Percentiles rank a stretch among this genome's conserved stretches.
Conservation (phyloP, 2,888 invertebrate genomes). For the Amblyteles armatorius region DNA sequence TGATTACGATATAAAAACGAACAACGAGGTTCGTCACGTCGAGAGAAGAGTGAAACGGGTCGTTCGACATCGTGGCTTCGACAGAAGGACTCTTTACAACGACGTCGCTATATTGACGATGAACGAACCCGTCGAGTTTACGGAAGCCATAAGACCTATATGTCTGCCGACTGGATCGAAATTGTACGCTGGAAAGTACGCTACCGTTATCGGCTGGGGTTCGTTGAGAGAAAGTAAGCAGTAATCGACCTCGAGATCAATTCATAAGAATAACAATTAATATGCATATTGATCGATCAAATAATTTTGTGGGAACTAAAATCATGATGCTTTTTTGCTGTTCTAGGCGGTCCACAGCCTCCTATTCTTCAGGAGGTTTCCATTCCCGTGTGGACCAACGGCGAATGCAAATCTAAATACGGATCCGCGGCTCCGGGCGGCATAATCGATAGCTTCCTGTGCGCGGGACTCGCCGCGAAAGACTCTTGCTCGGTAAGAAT, state of each 20-base stretch:
- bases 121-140: slow-evolving; percentile 91
- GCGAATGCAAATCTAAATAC: slow-evolving; percentile 92
- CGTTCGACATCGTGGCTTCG: slow-evolving; percentile 94
- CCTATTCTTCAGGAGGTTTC: slow-evolving; percentile 92
- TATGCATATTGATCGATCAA: neutral
- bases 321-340: slow-evolving; percentile 26
- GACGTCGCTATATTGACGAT: slow-evolving; percentile 93
- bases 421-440: slow-evolving; percentile 95
- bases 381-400: slow-evolving; percentile 93
- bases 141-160: slow-evolving; percentile 90
- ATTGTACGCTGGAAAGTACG: slow-evolving; percentile 89
- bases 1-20: slow-evolving; percentile 93
- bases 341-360: slow-evolving; percentile 92
- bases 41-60: slow-evolving; percentile 93
- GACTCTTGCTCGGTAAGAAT: slow-evolving; percentile 95
- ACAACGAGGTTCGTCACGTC: slow-evolving; percentile 90
- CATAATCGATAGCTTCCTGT: slow-evolving; percentile 94
- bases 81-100: slow-evolving; percentile 93
- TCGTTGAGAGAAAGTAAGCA: slow-evolving; percentile 91
- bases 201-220: slow-evolving; percentile 96
- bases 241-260: neutral
- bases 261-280: neutral
- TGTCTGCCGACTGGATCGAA: slow-evolving; percentile 89
- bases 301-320: neutral
- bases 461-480: slow-evolving; percentile 93